phyloP scores from a whole-genome alignment of 2,888 invertebrate genomes.

The Micoletzkya japonica region DNA sequence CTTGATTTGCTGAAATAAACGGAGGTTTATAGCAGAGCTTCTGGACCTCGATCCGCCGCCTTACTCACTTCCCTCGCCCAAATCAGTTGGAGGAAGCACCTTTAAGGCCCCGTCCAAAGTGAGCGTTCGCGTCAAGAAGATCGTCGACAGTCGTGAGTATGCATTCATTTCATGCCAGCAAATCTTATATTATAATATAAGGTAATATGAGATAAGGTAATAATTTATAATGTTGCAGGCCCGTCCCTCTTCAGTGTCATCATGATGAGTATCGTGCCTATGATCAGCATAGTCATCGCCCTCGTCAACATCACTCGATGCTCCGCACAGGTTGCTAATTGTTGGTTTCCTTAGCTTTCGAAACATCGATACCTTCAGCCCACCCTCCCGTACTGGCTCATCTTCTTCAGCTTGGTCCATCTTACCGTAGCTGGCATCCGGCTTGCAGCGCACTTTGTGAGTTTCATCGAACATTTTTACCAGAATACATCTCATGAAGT shows the following conservation, averaged over 20 bases:
- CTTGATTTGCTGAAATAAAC: not conserved
- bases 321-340: conserved; percentile 20
- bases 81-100: not conserved
- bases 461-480: too few relatives aligned
- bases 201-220: not conserved
- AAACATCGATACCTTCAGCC: too few relatives aligned
- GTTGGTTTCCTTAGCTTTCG: too few relatives aligned
- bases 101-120: conserved; percentile 10
- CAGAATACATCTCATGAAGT: too few relatives aligned
- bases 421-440: not conserved
- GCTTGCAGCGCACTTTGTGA: conserved; percentile 13
- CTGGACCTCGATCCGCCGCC: conserved; percentile 3
- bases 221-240: not conserved
- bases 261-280: not conserved
- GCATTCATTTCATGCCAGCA: not conserved
- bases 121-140: not conserved
- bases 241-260: conserved; percentile 9
- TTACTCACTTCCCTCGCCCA: not conserved
- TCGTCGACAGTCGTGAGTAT: conserved; percentile 5
- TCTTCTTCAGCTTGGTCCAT: conserved; percentile 19
- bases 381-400: conserved; percentile 14
- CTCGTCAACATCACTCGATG: conserved; percentile 6
- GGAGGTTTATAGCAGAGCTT: not conserved
- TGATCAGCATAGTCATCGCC: conserved; percentile 17
- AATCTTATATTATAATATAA: not conserved